Percentiles rank a stretch among this genome's conserved stretches.
Evolutionary conservation across 2,888 invertebrate species (phyloP).

Genomic region (Drosophila tripunctata): DNA sequence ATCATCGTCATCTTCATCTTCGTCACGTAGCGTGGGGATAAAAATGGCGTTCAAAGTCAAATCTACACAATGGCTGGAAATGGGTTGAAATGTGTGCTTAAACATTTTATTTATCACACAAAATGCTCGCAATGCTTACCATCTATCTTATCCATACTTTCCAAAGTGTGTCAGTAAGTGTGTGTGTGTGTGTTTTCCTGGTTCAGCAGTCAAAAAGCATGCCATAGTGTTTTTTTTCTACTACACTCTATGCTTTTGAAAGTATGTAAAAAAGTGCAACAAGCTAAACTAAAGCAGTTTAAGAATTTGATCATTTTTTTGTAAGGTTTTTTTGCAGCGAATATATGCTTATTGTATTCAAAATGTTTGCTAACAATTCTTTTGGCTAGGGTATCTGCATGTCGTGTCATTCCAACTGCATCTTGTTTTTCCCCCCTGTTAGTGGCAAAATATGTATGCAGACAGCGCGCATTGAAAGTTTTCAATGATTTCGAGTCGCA

Average conservation of each 20-base stretch:
- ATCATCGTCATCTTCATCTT: slow-evolving; percentile 22
- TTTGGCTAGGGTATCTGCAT: background rate
- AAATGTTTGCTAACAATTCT: background rate
- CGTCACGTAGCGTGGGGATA: slow-evolving; percentile 50
- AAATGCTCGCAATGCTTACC: slow-evolving; percentile 57
- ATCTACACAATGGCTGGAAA: slow-evolving; percentile 66
- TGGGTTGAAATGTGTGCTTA: slow-evolving; percentile 75
- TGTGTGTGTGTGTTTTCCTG: slow-evolving; percentile 8
- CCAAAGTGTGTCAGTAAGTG: slow-evolving; percentile 3
- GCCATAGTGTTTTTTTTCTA: slow-evolving; percentile 14
- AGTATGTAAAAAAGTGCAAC: background rate
- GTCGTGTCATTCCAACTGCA: background rate
- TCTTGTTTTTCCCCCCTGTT: slow-evolving; percentile 3
- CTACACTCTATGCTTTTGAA: slow-evolving; percentile 12
- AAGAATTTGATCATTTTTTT: background rate
- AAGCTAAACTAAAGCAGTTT: background rate
- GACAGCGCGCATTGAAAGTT: slow-evolving; percentile 73
- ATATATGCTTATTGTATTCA: background rate
- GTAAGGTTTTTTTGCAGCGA: too few species aligned
- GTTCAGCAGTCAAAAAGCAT: slow-evolving; percentile 44
- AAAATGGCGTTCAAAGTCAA: slow-evolving; percentile 69
- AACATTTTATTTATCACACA: slow-evolving; percentile 79
- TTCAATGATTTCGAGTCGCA: slow-evolving; percentile 72
- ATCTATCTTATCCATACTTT: slow-evolving; percentile 46
- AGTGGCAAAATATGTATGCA: slow-evolving; percentile 55